These are phyloP conservation scores for Stegana nigrithorax DNA, from an alignment of 2,888 invertebrate species.

Conservation along the genomic window DNA sequence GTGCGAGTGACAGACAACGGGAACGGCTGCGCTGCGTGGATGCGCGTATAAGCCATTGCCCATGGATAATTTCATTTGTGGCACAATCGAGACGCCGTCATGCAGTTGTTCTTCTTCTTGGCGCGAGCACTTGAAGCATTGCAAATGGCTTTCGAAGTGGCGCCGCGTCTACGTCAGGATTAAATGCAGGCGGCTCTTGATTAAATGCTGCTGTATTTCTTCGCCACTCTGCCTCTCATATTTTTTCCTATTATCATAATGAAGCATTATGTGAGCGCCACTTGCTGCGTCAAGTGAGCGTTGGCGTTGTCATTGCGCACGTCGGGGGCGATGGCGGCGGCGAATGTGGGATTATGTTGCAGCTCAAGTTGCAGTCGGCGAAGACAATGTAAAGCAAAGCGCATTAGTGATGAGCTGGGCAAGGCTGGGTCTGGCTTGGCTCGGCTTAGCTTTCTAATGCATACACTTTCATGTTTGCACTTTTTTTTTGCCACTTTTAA, in stretches of 20 bases:
- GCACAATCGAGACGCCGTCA: constrained; percentile 17
- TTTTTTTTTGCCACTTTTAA: no score
- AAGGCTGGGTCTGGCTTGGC: no score
- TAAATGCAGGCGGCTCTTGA: constrained; percentile 45
- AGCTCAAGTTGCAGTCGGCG: constrained; percentile 17
- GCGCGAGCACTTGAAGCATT: neutral
- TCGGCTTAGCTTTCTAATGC: no score
- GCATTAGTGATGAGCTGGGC: no score
- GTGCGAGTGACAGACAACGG: neutral
- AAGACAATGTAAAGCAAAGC: no score
- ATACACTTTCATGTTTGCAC: no score
- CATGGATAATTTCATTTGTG: constrained; percentile 3
- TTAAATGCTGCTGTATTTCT: constrained; percentile 39
- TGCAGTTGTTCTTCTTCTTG: constrained; percentile 2
- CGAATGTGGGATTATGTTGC: no score
- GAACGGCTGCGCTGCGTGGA: neutral
- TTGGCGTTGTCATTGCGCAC: no score
- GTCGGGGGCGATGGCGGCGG: no score
- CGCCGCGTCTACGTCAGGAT: neutral
- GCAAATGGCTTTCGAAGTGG: constrained; percentile 15
- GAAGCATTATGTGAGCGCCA: constrained; percentile 4
- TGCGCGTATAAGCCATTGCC: neutral
- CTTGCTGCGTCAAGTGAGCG: no score
- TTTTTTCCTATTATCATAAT: neutral
- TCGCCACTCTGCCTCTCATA: neutral